phyloP scores from a whole-genome alignment of 2,888 invertebrate species.

The Diplazon laetatorius region DNA sequence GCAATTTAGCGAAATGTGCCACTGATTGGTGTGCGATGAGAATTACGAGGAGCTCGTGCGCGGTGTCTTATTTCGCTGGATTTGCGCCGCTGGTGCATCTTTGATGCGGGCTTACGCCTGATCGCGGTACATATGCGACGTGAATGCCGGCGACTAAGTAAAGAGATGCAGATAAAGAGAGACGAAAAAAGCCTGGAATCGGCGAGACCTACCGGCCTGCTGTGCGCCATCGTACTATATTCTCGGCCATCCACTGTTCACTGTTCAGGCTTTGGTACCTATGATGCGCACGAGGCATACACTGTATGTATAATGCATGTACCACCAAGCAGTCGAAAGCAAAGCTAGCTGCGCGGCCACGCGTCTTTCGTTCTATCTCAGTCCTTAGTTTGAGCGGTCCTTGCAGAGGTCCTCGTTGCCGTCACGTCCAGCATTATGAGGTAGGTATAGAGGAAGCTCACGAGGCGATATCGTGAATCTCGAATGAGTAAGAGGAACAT shows the following conservation, averaged over 20 bases:
- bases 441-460: constrained; percentile 60
- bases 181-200: constrained; percentile 12
- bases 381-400: neutral
- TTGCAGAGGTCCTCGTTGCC: constrained; percentile 39
- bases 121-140: constrained; percentile 66
- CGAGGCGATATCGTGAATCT: constrained; percentile 72
- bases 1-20: neutral
- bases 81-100: constrained; percentile 68
- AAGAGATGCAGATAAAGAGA: neutral
- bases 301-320: constrained; percentile 71
- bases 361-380: neutral
- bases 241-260: constrained; percentile 29
- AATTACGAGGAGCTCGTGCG: constrained; percentile 54
- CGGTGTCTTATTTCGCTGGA: constrained; percentile 59
- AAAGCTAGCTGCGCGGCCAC: neutral
- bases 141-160: constrained; percentile 65
- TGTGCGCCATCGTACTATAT: constrained; percentile 2
- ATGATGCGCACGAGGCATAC: constrained; percentile 50
- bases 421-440: constrained; percentile 39
- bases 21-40: constrained; percentile 1
- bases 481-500: constrained; percentile 38
- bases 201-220: constrained; percentile 17
- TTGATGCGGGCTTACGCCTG: constrained; percentile 69
- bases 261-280: constrained; percentile 30
- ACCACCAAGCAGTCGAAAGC: constrained; percentile 26